Conservation (phyloP, 2,888 invertebrate species). For the Agrochola lychnidis region DNA sequence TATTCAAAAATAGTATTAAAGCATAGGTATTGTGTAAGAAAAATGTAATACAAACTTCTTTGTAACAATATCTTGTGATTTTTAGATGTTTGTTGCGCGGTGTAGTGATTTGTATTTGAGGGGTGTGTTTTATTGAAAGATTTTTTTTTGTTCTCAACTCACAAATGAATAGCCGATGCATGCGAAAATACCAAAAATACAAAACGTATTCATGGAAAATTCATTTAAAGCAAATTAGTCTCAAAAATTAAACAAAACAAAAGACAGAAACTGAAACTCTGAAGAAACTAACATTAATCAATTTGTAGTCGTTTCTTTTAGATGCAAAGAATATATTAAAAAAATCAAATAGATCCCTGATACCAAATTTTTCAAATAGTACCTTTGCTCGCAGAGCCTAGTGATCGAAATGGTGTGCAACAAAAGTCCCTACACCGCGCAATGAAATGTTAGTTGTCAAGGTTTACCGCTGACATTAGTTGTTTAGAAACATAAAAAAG, state of each 20-base stretch:
- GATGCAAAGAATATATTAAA: not conserved
- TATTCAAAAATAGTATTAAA: too few relatives aligned
- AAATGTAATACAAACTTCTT: not conserved
- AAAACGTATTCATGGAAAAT: not conserved
- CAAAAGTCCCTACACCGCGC: constrained; percentile 29
- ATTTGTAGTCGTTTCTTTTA: not conserved
- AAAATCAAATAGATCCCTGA: not conserved
- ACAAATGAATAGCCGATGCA: not conserved
- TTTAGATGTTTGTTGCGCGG: constrained; percentile 28
- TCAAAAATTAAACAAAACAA: not conserved
- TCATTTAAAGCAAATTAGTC: not conserved
- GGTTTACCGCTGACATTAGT: not conserved
- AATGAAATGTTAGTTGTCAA: not conserved
- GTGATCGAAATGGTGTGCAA: too few relatives aligned
- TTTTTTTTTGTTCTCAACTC: not conserved
- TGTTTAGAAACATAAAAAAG: not conserved
- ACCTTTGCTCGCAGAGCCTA: too few relatives aligned
- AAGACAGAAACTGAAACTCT: not conserved
- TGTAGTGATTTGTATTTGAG: constrained; percentile 9
- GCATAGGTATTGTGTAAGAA: not conserved
- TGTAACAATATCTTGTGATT: not conserved
- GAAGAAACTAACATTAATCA: not conserved
- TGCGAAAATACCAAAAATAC: not conserved
- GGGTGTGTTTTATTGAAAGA: not conserved
- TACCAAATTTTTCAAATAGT: too few relatives aligned